phyloP scores from a whole-genome alignment of 2,113 vertebrate species.

The Cygnus atratus region DNA sequence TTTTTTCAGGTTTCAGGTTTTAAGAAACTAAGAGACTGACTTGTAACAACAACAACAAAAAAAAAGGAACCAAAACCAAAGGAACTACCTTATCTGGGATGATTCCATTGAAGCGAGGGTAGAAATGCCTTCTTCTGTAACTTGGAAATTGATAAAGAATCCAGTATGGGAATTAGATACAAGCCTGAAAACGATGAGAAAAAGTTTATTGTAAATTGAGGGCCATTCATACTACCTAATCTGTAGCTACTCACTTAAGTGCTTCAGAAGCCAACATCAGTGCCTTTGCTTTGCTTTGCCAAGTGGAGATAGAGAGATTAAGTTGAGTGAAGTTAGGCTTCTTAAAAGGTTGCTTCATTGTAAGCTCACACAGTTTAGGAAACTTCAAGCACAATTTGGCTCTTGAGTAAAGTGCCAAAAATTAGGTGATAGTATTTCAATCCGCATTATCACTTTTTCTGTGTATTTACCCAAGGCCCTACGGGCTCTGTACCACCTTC shows the following conservation, averaged over 20 bases:
- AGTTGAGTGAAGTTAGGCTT: neutral
- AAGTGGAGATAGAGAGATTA: neutral
- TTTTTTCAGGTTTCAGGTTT: neutral
- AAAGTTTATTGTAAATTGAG: neutral
- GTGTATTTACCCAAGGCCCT: neutral
- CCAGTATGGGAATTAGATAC: neutral
- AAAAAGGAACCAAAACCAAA: neutral
- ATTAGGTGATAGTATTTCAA: neutral
- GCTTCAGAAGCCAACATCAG: neutral
- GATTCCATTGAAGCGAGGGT: neutral
- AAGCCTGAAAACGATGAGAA: neutral
- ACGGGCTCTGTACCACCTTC: neutral
- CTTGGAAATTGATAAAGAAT: neutral
- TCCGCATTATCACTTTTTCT: neutral
- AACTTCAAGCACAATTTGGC: neutral
- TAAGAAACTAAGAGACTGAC: neutral
- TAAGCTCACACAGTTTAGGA: neutral
- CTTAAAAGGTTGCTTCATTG: neutral
- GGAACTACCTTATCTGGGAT: neutral
- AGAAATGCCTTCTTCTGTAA: neutral
- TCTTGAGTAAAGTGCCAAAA: neutral
- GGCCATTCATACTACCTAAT: neutral
- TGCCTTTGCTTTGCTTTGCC: neutral
- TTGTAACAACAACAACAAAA: neutral
- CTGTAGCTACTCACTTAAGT: rapidly evolving